Evolutionary conservation across 2,113 vertebrate species (phyloP).

Genomic region (Chrysochloris asiatica): DNA sequence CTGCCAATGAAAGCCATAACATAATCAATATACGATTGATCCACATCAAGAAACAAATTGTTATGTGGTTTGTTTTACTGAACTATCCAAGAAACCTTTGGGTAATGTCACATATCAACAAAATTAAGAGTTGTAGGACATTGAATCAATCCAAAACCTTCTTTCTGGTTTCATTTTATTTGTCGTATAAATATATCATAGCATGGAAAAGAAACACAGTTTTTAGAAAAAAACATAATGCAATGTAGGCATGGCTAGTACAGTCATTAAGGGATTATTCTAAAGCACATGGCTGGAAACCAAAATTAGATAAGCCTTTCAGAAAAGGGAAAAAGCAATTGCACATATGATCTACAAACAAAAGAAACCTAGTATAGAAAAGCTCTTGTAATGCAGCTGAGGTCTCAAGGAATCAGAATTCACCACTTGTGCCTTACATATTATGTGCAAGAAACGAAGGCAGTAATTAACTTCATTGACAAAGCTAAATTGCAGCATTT

Average conservation of each 20-base stretch:
- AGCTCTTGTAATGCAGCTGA: not conserved
- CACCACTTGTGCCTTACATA: not conserved
- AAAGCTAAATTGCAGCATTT: not conserved
- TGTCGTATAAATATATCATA: not conserved
- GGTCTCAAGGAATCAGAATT: not conserved
- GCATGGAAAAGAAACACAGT: not conserved
- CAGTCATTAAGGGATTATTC: not conserved
- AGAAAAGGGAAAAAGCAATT: not conserved
- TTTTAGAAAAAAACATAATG: not conserved
- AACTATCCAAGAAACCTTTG: constrained; percentile 60
- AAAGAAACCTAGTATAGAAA: not conserved
- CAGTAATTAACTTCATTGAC: constrained; percentile 25
- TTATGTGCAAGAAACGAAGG: not conserved
- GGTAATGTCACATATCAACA: constrained; percentile 46
- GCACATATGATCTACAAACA: not conserved
- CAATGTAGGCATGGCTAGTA: not conserved
- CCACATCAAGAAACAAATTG: constrained; percentile 51
- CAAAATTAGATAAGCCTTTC: not conserved
- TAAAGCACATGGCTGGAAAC: not conserved
- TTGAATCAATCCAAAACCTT: not conserved
- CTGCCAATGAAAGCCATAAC: not conserved
- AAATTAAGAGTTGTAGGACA: constrained; percentile 24
- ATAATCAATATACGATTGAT: constrained; percentile 48
- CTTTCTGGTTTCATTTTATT: constrained; percentile 40
- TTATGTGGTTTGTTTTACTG: constrained; percentile 66